Conservation (phyloP, 1,140 invertebrate species). For the Neuroterus valhalla region DNA sequence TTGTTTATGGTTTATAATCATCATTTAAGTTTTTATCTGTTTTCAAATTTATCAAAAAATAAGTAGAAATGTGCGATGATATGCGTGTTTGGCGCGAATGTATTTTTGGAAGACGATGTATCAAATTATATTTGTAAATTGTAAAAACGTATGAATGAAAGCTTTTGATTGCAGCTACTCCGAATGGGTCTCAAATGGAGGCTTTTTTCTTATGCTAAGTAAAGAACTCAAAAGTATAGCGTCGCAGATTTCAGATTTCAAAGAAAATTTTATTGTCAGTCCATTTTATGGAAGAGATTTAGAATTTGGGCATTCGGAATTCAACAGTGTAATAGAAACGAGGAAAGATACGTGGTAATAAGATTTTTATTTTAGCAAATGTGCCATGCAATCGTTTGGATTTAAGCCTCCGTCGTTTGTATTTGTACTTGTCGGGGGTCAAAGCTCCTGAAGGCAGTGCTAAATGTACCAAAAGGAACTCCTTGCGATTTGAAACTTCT, state of each 20-base stretch:
- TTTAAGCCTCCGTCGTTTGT: constrained; percentile 23
- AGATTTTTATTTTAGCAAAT: constrained; percentile 51
- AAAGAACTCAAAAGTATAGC: constrained; percentile 40
- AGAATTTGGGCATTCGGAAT: constrained; percentile 61
- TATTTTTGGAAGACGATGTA: constrained; percentile 69
- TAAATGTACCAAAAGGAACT: constrained; percentile 35
- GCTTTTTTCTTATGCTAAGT: constrained; percentile 48
- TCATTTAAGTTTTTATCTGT: constrained; percentile 65
- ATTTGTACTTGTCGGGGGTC: background rate
- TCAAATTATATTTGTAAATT: constrained; percentile 74
- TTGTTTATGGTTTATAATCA: constrained; percentile 57
- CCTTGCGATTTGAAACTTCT: background rate
- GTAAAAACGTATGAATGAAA: constrained; percentile 57
- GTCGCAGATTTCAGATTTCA: constrained; percentile 39
- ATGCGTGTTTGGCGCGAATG: constrained; percentile 60
- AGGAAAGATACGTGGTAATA: constrained; percentile 33
- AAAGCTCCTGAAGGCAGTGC: constrained; percentile 31
- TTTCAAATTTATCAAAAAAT: constrained; percentile 64
- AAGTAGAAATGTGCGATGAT: constrained; percentile 51
- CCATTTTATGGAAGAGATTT: constrained; percentile 42
- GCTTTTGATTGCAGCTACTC: constrained; percentile 31
- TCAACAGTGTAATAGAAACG: constrained; percentile 51
- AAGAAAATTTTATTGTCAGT: constrained; percentile 50
- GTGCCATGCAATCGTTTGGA: constrained; percentile 61
- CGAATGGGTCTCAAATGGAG: constrained; percentile 35